Base-by-base conservation (phyloP, 1,140 invertebrate species). In the Ectropis grisescens region DNA sequence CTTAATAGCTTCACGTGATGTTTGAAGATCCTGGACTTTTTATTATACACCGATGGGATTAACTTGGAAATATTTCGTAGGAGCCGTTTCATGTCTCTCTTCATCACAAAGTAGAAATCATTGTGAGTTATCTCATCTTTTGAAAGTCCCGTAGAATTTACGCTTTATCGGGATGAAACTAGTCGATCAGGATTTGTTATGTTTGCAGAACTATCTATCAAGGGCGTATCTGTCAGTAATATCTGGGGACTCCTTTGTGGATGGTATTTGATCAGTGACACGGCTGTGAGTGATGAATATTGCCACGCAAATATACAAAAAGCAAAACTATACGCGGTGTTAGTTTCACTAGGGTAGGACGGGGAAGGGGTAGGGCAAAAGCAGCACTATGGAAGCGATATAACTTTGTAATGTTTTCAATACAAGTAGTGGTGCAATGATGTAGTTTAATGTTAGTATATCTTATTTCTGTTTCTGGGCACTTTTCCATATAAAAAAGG, bases 231-330 rank as follows among this genome's bases (percentile, higher is more conserved):
- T 67, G 60, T 66, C 64, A 69, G 56, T 53, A 62, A 60, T 80
- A 75, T 72, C 69, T 69, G 51, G 69, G 69, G 69, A 72, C 53
- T 75, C 59, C 58, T 74, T 78, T 70, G 67, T 67, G 58, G 61
- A 39, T 71, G 71, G 52, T 75, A 78, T 81, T 81, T 76, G 71
- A 66, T 66, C 69, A 70, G 72, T 76, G 76, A 71, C 72, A 67
- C 61, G 62, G 58, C 54, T 60, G 72, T 81, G 76, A 81, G 64
- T 72, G 76, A 81, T 81, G 71, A 78, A 81, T 81, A 78, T 81
- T 78, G 76, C 67, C 59, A 68, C 42, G 65, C 68, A 81, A 81
- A 81, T 81, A 79, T 79, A 79, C 69, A 76, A 64, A 75, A 78
- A 75, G 72, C 74, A 72, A 71, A 81, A 81, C 74, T 78, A 79